Evolutionary conservation across 2,113 vertebrate species (phyloP).

Genomic region (Perognathus longimembris): DNA sequence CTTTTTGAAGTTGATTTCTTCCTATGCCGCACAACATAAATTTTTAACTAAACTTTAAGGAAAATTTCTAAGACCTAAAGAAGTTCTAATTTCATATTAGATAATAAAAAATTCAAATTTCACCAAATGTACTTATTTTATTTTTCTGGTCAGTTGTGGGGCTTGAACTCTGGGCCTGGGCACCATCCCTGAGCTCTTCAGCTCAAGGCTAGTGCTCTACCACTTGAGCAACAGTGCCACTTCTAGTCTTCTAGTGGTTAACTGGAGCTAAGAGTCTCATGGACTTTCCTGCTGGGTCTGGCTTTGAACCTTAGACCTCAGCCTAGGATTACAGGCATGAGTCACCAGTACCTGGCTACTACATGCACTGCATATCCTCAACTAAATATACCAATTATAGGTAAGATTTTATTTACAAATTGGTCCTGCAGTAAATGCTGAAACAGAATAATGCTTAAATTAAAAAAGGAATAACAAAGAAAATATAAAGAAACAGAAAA

Average conservation of each 20-base stretch:
- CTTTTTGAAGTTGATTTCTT: slow-evolving; percentile 51
- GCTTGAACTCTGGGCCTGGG: too few relatives aligned
- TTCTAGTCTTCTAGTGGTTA: too few relatives aligned
- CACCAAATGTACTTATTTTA: slow-evolving; percentile 69
- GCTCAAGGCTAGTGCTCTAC: too few relatives aligned
- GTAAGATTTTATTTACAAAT: slow-evolving; percentile 75
- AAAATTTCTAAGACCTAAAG: slow-evolving; percentile 54
- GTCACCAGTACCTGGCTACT: too few relatives aligned
- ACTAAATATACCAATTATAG: slow-evolving; percentile 62
- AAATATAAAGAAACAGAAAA: slow-evolving; percentile 49
- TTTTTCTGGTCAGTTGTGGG: too few relatives aligned
- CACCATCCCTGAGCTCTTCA: too few relatives aligned
- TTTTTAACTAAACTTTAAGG: slow-evolving; percentile 69
- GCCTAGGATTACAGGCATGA: too few relatives aligned
- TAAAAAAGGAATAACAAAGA: neutral
- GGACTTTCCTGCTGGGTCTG: too few relatives aligned
- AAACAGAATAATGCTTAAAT: slow-evolving; percentile 64
- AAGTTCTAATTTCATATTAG: slow-evolving; percentile 62
- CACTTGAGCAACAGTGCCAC: too few relatives aligned
- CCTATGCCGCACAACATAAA: slow-evolving; percentile 52
- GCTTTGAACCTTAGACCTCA: too few relatives aligned
- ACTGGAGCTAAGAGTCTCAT: too few relatives aligned
- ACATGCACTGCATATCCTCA: slow-evolving; percentile 74
- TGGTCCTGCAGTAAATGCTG: slow-evolving; percentile 56
- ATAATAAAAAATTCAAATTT: slow-evolving; percentile 62